These are phyloP conservation scores for Gobionotothen gibberifrons DNA, from an alignment of 2,797 vertebrate genomes.

Conservation along the genomic window DNA sequence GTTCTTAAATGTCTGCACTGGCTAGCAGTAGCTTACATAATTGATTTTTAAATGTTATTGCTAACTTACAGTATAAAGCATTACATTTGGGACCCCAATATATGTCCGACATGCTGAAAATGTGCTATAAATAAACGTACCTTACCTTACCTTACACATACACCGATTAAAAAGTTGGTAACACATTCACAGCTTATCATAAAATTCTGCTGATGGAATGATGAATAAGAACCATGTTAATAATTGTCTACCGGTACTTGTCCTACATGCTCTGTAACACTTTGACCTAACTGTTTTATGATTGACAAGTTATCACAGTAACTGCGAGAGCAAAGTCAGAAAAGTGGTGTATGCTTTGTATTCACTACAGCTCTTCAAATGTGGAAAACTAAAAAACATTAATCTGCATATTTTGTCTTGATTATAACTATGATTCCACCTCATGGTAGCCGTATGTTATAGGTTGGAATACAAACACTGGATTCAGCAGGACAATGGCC, in stretches of 20 bases:
- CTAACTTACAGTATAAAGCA: too few species aligned
- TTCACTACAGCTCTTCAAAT: neutral
- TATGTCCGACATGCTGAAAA: too few species aligned
- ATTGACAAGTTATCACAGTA: neutral
- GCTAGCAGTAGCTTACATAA: too few species aligned
- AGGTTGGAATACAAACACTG: neutral
- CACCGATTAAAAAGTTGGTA: neutral
- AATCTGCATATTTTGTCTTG: neutral
- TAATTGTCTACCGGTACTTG: constrained; percentile 43
- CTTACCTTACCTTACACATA: neutral
- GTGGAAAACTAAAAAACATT: neutral
- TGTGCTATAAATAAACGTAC: too few species aligned
- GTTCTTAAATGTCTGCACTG: too few species aligned
- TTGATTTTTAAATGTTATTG: too few species aligned
- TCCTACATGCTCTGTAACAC: constrained; percentile 4
- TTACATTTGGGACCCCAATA: too few species aligned
- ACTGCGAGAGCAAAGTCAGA: neutral
- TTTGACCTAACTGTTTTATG: constrained; percentile 17
- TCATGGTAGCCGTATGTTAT: neutral
- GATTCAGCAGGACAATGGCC: constrained; percentile 10
- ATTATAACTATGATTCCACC: neutral
- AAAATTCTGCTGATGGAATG: constrained; percentile 14
- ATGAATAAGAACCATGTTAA: constrained; percentile 34
- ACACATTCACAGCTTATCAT: constrained; percentile 28
- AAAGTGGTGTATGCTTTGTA: neutral